phyloP scores from a whole-genome alignment of 2,888 invertebrate species.

The Mesorhabditis spiculigera region DNA sequence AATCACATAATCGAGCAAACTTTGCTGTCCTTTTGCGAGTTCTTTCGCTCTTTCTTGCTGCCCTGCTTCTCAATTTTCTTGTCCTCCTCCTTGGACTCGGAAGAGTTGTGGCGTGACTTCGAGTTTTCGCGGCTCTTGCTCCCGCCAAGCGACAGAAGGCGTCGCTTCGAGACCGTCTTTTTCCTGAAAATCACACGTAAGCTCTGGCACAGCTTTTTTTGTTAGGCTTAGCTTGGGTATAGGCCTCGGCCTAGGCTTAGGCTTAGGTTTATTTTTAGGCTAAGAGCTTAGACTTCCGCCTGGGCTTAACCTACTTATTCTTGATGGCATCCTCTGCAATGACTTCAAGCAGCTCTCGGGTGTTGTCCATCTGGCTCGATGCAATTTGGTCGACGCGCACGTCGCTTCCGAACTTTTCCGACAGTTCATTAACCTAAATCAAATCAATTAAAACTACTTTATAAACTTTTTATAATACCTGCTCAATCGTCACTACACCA shows the following conservation, averaged over 20 bases:
- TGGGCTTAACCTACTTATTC: background rate
- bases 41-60: background rate
- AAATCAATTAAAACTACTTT: constrained; percentile 3
- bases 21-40: constrained; percentile 1
- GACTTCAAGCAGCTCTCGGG: background rate
- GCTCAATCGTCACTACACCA: background rate
- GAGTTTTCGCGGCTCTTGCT: background rate
- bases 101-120: background rate
- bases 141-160: background rate
- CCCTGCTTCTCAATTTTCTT: background rate
- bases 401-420: background rate
- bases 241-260: too few relatives aligned
- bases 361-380: background rate
- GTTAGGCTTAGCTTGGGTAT: too few relatives aligned
- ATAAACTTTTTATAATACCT: background rate
- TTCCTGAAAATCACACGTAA: background rate
- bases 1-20: background rate
- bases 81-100: background rate
- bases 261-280: too few relatives aligned
- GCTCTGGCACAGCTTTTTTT: too few relatives aligned
- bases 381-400: background rate
- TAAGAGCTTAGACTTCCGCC: too few relatives aligned
- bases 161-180: background rate
- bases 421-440: constrained; percentile 1
- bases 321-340: background rate